Evolutionary conservation across 2,113 vertebrate genomes (phyloP), one percentile per base, ranked within the genome.

Genomic region (Elachura formosa): DNA sequence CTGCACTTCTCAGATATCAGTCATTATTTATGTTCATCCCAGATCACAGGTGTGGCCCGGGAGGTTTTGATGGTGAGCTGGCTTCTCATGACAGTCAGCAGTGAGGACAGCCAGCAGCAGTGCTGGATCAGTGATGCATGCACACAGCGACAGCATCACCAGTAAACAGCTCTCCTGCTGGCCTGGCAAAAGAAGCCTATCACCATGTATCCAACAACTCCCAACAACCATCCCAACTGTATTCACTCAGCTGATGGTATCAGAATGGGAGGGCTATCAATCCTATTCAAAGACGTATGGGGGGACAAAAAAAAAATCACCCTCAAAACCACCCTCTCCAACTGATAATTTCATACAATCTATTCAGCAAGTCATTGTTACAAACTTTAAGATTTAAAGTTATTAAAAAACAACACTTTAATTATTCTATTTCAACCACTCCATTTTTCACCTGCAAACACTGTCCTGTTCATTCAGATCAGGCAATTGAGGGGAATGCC

Each of bases 331-430:
- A 63, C 61, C 17, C 28, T 67, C 36, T 63, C 49, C 24, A 79
- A 54, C 10, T 0, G 21, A 14, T 41, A 79, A 90, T 51, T 83
- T 62, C 40, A 26, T 17, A 25, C 19, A 64, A 54, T 69, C 33
- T 91, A 41, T 85, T 77, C 72, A 90, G 38, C 20, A 63, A 89
- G 16, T 54, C 62, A 84, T 49, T 23, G 56, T 68, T 64, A 68
- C 11, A 82, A 89, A 80, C 7, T 12, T 82, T 24, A 52, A 24
- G 2, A 2, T 7, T 22, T 71, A 12, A 68, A 79, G 67, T 56
- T 77, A 90, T 85, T 79, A 61, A 84, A 93, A 89, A 76, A 24
- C 33, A 87, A 61, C 16, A n/a, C 12, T 69, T 84, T 21, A 52
- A 80, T 77, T 64, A 82, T 64, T 93, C 48, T 61, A 31, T 51